Base-by-base conservation (phyloP, 2,797 vertebrate species). In the Mormyrus proboscirostris region DNA sequence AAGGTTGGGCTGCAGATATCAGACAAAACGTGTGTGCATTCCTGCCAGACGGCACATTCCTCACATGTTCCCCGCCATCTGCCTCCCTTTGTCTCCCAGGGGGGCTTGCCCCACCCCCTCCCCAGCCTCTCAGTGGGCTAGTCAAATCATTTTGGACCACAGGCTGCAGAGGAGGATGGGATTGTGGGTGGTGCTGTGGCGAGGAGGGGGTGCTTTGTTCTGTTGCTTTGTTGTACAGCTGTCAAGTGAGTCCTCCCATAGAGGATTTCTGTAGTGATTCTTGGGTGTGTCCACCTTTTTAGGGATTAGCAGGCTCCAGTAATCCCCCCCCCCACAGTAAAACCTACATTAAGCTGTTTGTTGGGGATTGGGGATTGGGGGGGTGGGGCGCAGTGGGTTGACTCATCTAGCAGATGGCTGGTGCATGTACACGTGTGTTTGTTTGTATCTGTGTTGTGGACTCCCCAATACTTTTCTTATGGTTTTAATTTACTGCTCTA, bases 311-410 rank as follows among this genome's bases (percentile, higher is more conserved):
- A 33, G 14, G 38, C 55, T 12, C 33, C 10, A 33, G 19, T 88
- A 86, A 88, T 89, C 91, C 73, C 55, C 29, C 29, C 79, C 5
- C 88, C 16, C 88, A 57, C 16, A 88, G 82, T 88, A 12, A 44
- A 59, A 57, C 69, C 14, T 47, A 87, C 89, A 91, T 90, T 90
- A 91, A 93, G 88, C 88, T 89, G 69, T 92, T 88, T 90, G 85
- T 57, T 89, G 86, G 86, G 91, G 89, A 5, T 2, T 29, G 73
- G 29, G 86, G 33, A n/a, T 33, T 57, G 55, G 53, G 4, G 29
- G 86, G 33, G 29, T 22, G 69, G 55, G 53, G 4, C 0, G 33
- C 59, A 25, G 55, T 88, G 51, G 76, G 33, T 16, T 41, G 29
- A 16, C 69, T 16, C 69, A 41, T 76, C 69, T 38, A 38, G 4